Base-by-base conservation (phyloP, 23 tunicate species). In the Ciona savignyi region DNA sequence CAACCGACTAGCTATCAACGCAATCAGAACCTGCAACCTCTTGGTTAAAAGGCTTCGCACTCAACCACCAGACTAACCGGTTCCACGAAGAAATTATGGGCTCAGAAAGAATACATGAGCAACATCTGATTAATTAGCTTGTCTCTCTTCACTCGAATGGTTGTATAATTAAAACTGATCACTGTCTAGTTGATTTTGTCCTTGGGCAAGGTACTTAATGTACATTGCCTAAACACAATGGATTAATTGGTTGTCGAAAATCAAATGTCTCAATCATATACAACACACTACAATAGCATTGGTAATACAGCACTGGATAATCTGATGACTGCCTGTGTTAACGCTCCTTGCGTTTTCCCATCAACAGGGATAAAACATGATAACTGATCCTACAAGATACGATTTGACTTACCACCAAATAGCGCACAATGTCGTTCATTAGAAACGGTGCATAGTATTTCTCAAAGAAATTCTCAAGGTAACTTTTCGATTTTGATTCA, bases 341-440 rank as follows among this genome's bases (percentile, higher is more conserved):
- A n/a, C n/a, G n/a, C n/a, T n/a, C n/a, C n/a, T n/a, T n/a, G n/a
- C n/a, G n/a, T n/a, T n/a, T n/a, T n/a, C n/a, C n/a, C n/a, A n/a
- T n/a, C n/a, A n/a, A n/a, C n/a, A n/a, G n/a, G n/a, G n/a, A n/a
- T n/a, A n/a, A n/a, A n/a, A n/a, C n/a, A n/a, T n/a, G n/a, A n/a
- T n/a, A n/a, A 49, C 15, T 20, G 61, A 11, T 49, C 19, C 20
- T 49, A 11, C 20, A 49, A 49, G 61, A 49, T 49, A 11, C 20
- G 61, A 11, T 49, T 49, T 49, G 15, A 11, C 96, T 66, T 71
- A 95, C 96, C 84, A 89, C 96, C 30, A 80, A 24, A 23, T 69
- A 66, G 56, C 99, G 79, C 1, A 95, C 95, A 35, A 95, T 31
- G 68, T 95, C 95, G 70, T 89, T 80, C 99, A 95, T 95, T 31